Evolutionary conservation across 2,113 vertebrate species (phyloP).

Genomic region (Diphyllodes magnificus): DNA sequence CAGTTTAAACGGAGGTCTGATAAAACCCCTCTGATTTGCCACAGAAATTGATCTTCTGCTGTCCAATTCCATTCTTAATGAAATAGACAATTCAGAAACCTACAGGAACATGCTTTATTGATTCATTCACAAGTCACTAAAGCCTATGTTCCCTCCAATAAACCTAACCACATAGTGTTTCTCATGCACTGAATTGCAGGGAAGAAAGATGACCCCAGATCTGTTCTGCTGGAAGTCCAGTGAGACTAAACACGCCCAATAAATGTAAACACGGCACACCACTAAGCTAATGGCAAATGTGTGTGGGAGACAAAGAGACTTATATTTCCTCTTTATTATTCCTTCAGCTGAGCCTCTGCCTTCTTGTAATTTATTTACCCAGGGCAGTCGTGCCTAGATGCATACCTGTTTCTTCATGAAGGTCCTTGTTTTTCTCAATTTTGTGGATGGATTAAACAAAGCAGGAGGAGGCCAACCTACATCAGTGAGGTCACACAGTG

Average conservation of each 20-base stretch:
- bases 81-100: conserved; percentile 26
- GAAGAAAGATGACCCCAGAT: background rate
- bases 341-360: background rate
- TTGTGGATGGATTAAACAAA: conserved; percentile 20
- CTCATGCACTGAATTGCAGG: background rate
- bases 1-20: background rate
- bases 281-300: conserved; percentile 21
- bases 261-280: background rate
- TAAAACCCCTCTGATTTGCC: background rate
- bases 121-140: conserved; percentile 34
- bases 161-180: background rate
- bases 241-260: background rate
- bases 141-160: background rate
- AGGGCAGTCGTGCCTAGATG: background rate
- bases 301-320: conserved; percentile 5
- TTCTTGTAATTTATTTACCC: conserved; percentile 9
- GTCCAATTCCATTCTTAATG: conserved; percentile 35
- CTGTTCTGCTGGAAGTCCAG: conserved; percentile 30
- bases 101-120: conserved; percentile 47
- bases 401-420: background rate
- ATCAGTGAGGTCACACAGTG: conserved; percentile 11
- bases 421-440: background rate
- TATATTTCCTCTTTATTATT: conserved; percentile 7
- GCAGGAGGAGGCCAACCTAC: background rate
- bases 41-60: background rate